Base-by-base conservation (phyloP, 1,140 invertebrate genomes). In the Pomacea maculata region DNA sequence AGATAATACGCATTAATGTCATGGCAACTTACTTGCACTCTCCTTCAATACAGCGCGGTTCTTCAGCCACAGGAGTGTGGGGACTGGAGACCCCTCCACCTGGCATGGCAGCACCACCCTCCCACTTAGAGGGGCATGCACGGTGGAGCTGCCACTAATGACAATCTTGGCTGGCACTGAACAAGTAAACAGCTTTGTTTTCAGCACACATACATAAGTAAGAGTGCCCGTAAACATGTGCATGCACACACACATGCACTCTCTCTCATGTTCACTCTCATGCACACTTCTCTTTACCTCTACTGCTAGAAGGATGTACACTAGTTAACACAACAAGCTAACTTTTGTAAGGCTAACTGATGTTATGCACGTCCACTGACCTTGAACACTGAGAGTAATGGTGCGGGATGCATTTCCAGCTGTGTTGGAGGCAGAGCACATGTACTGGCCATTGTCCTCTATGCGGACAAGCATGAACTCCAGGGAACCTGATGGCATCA, bases 351-450 rank as follows among this genome's bases (percentile, higher is more conserved):
- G n/a, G 1, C n/a, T 55, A 14, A 12, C 11, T 63, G 25, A 21
- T 45, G 34, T 45, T 45, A 45, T 45, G 6, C 34, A 45, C 3
- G 34, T 6, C 29, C 80, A 74, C 78, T 82, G 83, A 91, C 90
- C 88, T 83, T 89, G 86, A 29, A 91, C 89, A 81, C 83, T 80
- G 7, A 91, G 82, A 29, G 76, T 80, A 14, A 91, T 86, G 14
- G 81, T 73, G 17, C 86, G 80, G 10, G 84, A 82, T 0, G 76
- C 87, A 61, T 80, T 88, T 7, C 90, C 90, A 65, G 89, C 90
- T 45, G 83, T 80, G 75, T 90, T 94, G 81, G 95, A 95, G 55
- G 95, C 96, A 80, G 91, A 85, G 94, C 93, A 93, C 11, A 85
- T 86, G 83, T 93, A 93, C 1, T 80, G 87, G 11, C 92, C 93